Evolutionary conservation across 2,113 vertebrate genomes (phyloP).

Genomic region (Gulo gulo): DNA sequence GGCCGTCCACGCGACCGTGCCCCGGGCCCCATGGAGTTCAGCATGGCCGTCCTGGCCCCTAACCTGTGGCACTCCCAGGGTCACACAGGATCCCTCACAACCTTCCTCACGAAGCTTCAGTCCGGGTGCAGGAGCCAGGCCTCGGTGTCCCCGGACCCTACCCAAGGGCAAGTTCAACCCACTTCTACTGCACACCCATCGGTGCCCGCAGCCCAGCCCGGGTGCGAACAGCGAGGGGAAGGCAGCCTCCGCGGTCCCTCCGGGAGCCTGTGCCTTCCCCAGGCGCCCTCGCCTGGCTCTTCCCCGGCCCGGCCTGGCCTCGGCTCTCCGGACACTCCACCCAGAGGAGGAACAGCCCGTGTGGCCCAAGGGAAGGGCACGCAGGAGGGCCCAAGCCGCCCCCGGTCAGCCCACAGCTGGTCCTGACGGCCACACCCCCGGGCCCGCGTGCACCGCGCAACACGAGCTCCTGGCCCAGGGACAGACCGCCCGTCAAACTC

Average conservation of each 20-base stretch:
- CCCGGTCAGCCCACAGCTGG: too few species aligned
- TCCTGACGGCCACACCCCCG: too few species aligned
- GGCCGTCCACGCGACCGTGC: too few species aligned
- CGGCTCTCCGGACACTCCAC: neutral
- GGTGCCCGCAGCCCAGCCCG: rapidly evolving
- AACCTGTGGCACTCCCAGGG: rapidly evolving
- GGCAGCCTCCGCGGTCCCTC: neutral
- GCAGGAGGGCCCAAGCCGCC: neutral
- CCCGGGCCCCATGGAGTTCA: neutral
- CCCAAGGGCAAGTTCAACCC: neutral
- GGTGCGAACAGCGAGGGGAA: too few species aligned
- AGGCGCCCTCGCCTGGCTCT: neutral
- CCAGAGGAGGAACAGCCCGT: neutral
- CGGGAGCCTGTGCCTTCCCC: too few species aligned
- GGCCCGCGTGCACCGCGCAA: neutral
- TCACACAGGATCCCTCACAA: too few species aligned
- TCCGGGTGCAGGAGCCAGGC: neutral
- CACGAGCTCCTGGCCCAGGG: neutral
- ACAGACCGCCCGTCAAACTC: neutral
- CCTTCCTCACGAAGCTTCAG: neutral
- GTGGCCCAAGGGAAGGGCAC: neutral
- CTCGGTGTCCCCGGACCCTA: neutral
- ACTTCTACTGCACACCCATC: rapidly evolving
- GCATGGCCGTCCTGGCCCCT: neutral
- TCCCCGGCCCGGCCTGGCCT: too few species aligned